Evolutionary conservation across 1,140 invertebrate species (phyloP), one percentile per base, ranked within the genome.

Genomic region (Dreissena polymorpha): DNA sequence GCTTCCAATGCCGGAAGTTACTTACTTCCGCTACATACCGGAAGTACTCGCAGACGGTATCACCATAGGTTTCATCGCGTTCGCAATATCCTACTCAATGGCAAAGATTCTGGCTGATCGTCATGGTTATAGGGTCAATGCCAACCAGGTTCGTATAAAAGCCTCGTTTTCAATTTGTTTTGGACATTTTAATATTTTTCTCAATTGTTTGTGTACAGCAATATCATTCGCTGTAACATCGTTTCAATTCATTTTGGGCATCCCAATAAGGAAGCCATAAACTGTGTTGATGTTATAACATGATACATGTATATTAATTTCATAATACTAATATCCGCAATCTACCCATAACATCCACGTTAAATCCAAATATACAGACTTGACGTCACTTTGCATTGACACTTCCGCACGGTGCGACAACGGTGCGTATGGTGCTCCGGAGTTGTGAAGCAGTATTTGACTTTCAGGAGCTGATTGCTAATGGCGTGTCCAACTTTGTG

Each of bases 81-180:
- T 97, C 91, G 96, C 97, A 0, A 96, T 98, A 49, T 95, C 96
- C 0, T 97, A 99, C 94, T 98, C 98, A 1, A 97, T 99, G 96
- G 96, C 96, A 0, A 94, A 98, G 74, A 97, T 98, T 65, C 97
- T 99, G 91, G 97, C 97, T 0, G 95, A 96, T 85, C 97, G 97
- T 91, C 94, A 96, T 70, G 95, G 96, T 84, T 99, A 99, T 88
- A 95, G 96, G 85, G 94, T 99, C 1, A 95, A 97, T 86, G 94
- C 97, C 0, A 99, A 98, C 93, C 98, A 99, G 93, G 98, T 92
- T 78, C 23, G 82, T 39, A n/a, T 21, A 50, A 25, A 27, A 53
- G 49, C 12, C 5, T 18, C 16, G 53, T 39, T n/a, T 16, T n/a
- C 6, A 68, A 16, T 16, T 12, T 68, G 65, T 21, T 68, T n/a